Base-by-base conservation (phyloP, 2,888 invertebrate genomes). In the Lepidocyrtoides sp. region DNA sequence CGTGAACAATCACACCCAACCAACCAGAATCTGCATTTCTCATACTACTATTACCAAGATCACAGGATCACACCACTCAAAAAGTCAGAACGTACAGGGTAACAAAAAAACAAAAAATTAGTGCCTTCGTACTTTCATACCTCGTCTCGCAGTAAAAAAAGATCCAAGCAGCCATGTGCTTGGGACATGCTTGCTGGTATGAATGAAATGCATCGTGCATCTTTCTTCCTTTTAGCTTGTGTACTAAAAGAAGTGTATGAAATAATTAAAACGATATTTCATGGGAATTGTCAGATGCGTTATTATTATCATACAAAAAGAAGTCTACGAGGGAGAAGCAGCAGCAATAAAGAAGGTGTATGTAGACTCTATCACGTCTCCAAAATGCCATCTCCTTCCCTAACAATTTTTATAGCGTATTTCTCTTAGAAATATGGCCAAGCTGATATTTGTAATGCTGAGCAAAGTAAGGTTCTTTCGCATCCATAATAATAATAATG, bases 221-320 rank as follows among this genome's bases (percentile, higher is more conserved):
- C 44, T n/a, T 5, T 44, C 44, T 44, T 8, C 8, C 10, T 44
- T 1, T 44, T 1, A 12, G 44, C 51, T 17, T 4, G 1, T 20
- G 20, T 3, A 12, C 3, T 4, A 32, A n/a, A 1, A 75, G 63
- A 88, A 86, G 85, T 91, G 60, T 91, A 88, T 81, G 92, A 93
- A 94, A 93, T 93, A 93, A 94, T 94, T 94, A 94, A 93, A 94
- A 93, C 94, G 93, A 94, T 94, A 94, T 94, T 94, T 94, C 94
- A 94, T 93, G 89, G 82, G 92, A 92, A 94, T 93, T 93, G 94
- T 94, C 94, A 94, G 87, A 91, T 92, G 92, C 91, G 91, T 92
- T 92, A 88, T 91, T 72, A 44, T 79, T 79, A 36, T 51, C 29
- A 29, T 79, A 48, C 8, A n/a, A 48, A 77, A 84, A 44, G 51